These are phyloP conservation scores for Caenorhabditis zanzibari DNA, from an alignment of 2,888 invertebrate species.

Conservation along the genomic window DNA sequence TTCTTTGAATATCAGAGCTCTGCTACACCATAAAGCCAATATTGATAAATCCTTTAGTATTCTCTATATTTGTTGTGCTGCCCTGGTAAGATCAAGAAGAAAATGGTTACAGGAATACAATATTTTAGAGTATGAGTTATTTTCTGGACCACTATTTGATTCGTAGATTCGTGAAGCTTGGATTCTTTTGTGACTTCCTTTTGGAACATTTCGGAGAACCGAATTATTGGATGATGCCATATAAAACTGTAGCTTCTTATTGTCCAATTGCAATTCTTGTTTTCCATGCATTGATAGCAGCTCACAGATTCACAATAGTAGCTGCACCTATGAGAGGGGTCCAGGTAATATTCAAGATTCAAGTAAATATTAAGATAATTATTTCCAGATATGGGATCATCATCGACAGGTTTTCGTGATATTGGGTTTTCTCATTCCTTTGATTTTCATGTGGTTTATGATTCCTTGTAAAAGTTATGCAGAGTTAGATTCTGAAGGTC, in stretches of 20 bases:
- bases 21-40: slow-evolving; percentile 42
- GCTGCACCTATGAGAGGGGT: slow-evolving; percentile 53
- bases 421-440: slow-evolving; percentile 45
- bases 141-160: slow-evolving; percentile 63
- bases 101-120: neutral
- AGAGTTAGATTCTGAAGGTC: slow-evolving; percentile 41
- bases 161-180: slow-evolving; percentile 61
- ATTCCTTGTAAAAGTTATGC: slow-evolving; percentile 60
- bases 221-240: slow-evolving; percentile 59
- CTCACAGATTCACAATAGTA: slow-evolving; percentile 61
- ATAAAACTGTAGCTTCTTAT: slow-evolving; percentile 61
- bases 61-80: slow-evolving; percentile 53
- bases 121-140: slow-evolving; percentile 59
- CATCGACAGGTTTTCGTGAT: slow-evolving; percentile 41
- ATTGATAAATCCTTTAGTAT: slow-evolving; percentile 59
- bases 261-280: slow-evolving; percentile 67
- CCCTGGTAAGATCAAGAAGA: slow-evolving; percentile 32
- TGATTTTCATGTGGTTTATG: slow-evolving; percentile 69
- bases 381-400: slow-evolving; percentile 63
- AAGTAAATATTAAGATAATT: neutral
- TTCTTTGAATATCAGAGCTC: slow-evolving; percentile 55
- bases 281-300: slow-evolving; percentile 59
- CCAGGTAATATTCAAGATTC: slow-evolving; percentile 31
- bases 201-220: slow-evolving; percentile 49
- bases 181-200: slow-evolving; percentile 63